Evolutionary conservation across 2,113 vertebrate genomes (phyloP).

Genomic region (Motacilla alba): DNA sequence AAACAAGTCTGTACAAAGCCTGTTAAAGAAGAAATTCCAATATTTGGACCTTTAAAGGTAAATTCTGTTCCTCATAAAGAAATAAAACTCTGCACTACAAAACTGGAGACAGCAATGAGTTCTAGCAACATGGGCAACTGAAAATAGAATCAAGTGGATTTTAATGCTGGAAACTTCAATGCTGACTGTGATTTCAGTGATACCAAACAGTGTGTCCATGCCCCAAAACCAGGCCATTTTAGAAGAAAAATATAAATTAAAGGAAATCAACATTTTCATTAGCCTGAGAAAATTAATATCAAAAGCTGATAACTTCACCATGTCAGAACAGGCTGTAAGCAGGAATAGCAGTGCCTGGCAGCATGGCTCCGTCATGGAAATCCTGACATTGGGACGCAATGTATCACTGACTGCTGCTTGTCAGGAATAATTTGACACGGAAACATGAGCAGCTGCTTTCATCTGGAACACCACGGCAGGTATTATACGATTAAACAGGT

Average conservation of each 20-base stretch:
- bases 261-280: neutral
- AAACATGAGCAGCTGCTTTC: neutral
- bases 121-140: neutral
- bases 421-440: neutral
- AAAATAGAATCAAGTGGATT: neutral
- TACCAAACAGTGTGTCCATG: neutral
- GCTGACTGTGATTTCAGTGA: neutral
- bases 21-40: neutral
- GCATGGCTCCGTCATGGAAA: neutral
- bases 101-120: neutral
- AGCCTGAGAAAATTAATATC: neutral
- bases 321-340: neutral
- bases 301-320: neutral
- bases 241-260: neutral
- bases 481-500: neutral
- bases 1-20: neutral
- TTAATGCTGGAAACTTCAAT: neutral
- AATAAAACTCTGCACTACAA: neutral
- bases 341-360: neutral
- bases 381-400: neutral
- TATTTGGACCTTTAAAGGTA: neutral
- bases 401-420: conserved; percentile 1
- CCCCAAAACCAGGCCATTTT: neutral
- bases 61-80: neutral
- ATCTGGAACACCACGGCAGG: neutral